Conservation (phyloP, 2,113 vertebrate genomes). For the Heterotilapia buettikoferi region DNA sequence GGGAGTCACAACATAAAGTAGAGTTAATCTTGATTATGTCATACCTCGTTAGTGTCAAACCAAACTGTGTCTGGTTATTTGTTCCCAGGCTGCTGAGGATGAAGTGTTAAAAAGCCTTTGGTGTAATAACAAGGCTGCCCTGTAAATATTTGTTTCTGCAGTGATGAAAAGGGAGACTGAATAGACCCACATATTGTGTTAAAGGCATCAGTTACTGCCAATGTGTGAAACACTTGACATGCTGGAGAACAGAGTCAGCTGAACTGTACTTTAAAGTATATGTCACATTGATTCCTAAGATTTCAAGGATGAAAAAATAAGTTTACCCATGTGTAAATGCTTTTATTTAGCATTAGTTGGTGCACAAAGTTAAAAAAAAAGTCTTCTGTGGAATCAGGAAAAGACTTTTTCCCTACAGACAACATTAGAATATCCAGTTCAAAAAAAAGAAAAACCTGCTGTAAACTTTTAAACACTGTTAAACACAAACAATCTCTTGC, state of each 20-base stretch:
- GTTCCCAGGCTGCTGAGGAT: conserved; percentile 32
- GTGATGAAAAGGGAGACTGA: not conserved
- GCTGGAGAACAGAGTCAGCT: not conserved
- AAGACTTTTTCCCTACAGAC: not conserved
- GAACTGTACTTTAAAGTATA: not conserved
- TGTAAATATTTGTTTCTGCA: not conserved
- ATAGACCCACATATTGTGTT: not conserved
- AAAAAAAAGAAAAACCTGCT: conserved; percentile 3
- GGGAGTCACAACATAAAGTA: conserved; percentile 45
- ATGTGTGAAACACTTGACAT: not conserved
- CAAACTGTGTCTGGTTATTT: not conserved
- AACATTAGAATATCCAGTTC: not conserved
- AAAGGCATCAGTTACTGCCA: not conserved
- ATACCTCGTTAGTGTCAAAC: conserved; percentile 43
- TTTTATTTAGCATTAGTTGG: not conserved
- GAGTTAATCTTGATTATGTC: conserved; percentile 46
- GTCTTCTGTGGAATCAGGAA: not conserved
- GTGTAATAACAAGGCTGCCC: not conserved
- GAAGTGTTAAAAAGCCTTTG: conserved; percentile 21
- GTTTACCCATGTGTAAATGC: not conserved
- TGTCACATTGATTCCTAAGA: not conserved
- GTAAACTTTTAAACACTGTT: not conserved
- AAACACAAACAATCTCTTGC: not conserved
- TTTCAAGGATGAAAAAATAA: not conserved
- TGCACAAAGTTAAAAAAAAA: not conserved